Conservation (phyloP, 2,797 vertebrate species). For the Anguilla megastoma region DNA sequence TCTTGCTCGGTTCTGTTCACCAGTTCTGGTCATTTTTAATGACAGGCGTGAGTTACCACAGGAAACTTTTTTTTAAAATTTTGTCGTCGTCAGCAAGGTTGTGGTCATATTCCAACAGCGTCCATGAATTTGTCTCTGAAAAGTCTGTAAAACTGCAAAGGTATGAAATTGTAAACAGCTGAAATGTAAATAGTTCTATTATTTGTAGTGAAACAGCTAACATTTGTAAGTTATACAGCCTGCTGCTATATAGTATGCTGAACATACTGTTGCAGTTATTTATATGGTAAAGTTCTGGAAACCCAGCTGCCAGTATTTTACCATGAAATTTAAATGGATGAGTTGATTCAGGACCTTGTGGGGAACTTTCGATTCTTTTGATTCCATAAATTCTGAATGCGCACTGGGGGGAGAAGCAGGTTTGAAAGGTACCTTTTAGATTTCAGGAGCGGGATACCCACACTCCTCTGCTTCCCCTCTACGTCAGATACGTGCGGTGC, state of each 20-base stretch:
- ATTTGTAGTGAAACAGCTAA: too few species aligned
- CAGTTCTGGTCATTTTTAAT: neutral
- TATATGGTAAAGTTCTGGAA: too few species aligned
- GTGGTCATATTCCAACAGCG: neutral
- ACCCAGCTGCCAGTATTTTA: too few species aligned
- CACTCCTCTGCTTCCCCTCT: neutral
- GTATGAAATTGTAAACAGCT: too few species aligned
- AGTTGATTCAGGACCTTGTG: too few species aligned
- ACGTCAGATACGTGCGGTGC: neutral
- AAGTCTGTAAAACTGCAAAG: too few species aligned
- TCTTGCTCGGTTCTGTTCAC: neutral
- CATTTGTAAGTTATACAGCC: too few species aligned
- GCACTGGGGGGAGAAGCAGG: neutral
- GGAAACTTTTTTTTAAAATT: neutral
- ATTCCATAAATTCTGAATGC: neutral
- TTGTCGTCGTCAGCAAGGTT: neutral
- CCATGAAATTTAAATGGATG: too few species aligned
- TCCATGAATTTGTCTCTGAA: too few species aligned
- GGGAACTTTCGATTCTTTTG: neutral
- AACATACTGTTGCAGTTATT: too few species aligned
- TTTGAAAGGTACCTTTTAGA: neutral
- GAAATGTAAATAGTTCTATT: too few species aligned
- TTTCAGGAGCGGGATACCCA: neutral
- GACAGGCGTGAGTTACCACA: neutral
- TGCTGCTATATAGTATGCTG: too few species aligned